Conservation (phyloP, 2,113 vertebrate genomes). For the Ascaphus truei region DNA sequence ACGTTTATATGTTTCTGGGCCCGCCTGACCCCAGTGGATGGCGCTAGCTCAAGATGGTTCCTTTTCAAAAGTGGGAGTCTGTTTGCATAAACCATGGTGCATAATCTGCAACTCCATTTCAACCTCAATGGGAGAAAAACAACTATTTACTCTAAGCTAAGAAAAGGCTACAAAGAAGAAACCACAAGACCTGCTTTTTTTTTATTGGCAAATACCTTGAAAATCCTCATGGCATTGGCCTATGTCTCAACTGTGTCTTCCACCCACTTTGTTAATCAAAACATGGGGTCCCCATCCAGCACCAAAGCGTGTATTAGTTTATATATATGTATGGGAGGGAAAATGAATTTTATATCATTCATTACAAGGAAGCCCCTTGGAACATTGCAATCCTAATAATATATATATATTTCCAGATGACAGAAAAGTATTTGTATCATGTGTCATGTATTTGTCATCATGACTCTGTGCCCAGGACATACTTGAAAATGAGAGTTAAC, state of each 20-base stretch:
- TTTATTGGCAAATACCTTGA: slow-evolving; percentile 23
- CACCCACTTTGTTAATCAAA: no score
- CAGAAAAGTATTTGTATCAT: no score
- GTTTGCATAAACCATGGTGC: slow-evolving; percentile 56
- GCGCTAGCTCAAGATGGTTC: slow-evolving; percentile 24
- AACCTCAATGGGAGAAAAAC: slow-evolving; percentile 73
- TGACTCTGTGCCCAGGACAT: no score
- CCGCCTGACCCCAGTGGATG: slow-evolving; percentile 39
- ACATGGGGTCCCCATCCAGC: no score
- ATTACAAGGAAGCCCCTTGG: no score
- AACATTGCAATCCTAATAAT: no score
- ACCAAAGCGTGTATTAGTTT: no score
- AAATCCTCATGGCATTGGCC: slow-evolving; percentile 17
- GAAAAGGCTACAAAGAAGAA: slow-evolving; percentile 36
- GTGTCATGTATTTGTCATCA: no score
- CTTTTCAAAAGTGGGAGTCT: slow-evolving; percentile 40
- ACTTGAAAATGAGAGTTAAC: no score
- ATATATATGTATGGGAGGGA: no score
- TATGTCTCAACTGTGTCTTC: neutral
- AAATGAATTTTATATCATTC: no score
- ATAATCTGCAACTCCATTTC: slow-evolving; percentile 60
- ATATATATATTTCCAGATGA: no score
- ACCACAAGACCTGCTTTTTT: slow-evolving; percentile 35
- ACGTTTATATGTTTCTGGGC: slow-evolving; percentile 47
- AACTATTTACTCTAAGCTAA: slow-evolving; percentile 59